phyloP scores from a whole-genome alignment of 2,113 vertebrate genomes.

The Otus sunia region DNA sequence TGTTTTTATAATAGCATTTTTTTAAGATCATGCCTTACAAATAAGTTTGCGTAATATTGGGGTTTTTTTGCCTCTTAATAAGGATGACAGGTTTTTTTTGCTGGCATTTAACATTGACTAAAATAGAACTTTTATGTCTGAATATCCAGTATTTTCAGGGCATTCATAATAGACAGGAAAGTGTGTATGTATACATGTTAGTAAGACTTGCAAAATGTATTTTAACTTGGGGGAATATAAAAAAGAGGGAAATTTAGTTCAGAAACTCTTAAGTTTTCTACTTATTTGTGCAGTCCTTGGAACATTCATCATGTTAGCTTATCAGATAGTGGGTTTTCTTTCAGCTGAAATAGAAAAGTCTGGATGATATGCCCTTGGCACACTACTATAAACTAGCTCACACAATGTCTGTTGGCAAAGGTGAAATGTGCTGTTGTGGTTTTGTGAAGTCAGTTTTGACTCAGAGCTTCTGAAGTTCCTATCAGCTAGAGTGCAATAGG shows the following conservation, averaged over 20 bases:
- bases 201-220: neutral
- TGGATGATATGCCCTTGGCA: constrained; percentile 18
- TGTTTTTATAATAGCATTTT: neutral
- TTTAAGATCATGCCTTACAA: neutral
- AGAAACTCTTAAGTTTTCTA: neutral
- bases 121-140: neutral
- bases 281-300: neutral
- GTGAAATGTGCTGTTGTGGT: constrained; percentile 14
- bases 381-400: neutral
- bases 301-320: constrained; percentile 57
- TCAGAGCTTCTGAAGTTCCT: constrained; percentile 41
- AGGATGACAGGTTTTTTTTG: neutral
- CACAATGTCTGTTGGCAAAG: constrained; percentile 31
- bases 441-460: constrained; percentile 58
- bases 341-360: constrained; percentile 59
- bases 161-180: neutral
- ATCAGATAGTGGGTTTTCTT: constrained; percentile 35
- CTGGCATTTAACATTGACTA: neutral
- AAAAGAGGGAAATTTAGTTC: neutral
- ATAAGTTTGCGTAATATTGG: neutral
- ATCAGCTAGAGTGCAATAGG: constrained; percentile 13
- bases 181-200: neutral
- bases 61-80: neutral
- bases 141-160: neutral
- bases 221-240: neutral